Conservation (phyloP, 1,140 invertebrate genomes). For the Penaeus indicus region DNA sequence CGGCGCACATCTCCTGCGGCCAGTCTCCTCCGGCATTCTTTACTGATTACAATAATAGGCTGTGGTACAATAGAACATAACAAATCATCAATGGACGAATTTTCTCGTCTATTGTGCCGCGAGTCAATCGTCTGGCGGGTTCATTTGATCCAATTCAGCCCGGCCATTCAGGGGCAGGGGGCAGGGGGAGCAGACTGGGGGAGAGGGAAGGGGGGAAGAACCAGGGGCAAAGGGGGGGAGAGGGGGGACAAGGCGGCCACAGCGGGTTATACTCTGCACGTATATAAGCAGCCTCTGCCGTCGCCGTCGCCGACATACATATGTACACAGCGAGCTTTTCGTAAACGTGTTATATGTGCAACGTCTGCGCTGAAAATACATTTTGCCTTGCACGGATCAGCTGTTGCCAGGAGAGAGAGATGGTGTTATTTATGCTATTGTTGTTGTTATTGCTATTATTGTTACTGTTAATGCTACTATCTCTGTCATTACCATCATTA, state of each 20-base stretch:
- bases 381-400: no score
- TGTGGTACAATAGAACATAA: conserved; percentile 40
- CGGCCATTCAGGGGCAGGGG: background rate
- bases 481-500: no score
- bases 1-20: no score
- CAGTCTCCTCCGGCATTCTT: background rate
- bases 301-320: no score
- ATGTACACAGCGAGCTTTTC: no score
- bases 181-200: background rate
- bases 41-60: conserved; percentile 42
- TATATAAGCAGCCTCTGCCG: no score
- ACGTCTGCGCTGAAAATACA: no score
- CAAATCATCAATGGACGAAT: conserved; percentile 46
- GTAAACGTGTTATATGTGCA: no score
- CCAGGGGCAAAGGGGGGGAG: background rate
- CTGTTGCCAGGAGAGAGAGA: no score
- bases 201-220: conserved; percentile 4
- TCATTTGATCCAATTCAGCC: conserved; percentile 48
- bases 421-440: background rate
- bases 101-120: conserved; percentile 34
- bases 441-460: conserved; percentile 16
- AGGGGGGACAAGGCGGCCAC: background rate
- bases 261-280: no score
- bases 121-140: conserved; percentile 37
- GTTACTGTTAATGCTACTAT: background rate